Evolutionary conservation across 2,113 vertebrate genomes (phyloP).

Genomic region (Riparia riparia): DNA sequence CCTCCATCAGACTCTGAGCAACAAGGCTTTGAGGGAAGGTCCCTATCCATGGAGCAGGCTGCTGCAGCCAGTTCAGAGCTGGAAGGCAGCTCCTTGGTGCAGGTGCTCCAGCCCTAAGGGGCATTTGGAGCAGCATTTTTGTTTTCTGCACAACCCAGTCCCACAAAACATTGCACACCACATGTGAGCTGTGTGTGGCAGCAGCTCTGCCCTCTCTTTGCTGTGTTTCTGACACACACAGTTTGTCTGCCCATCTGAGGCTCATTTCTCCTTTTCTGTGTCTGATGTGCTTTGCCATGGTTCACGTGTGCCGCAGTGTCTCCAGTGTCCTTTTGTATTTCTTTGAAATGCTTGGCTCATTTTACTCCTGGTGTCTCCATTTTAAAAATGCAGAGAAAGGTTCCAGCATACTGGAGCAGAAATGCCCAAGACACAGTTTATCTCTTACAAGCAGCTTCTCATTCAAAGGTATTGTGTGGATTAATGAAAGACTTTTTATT

Average conservation of each 20-base stretch:
- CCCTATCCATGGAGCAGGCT: neutral
- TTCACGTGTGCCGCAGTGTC: neutral
- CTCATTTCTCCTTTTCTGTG: neutral
- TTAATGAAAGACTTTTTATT: slow-evolving; percentile 63
- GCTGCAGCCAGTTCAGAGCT: neutral
- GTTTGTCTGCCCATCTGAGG: neutral
- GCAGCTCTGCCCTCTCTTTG: neutral
- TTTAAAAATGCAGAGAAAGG: neutral
- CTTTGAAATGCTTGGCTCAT: neutral
- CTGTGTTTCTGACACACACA: neutral
- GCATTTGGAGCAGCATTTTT: neutral
- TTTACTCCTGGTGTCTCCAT: neutral
- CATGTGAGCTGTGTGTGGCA: neutral
- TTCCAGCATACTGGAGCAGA: neutral
- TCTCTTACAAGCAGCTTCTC: slow-evolving; percentile 39
- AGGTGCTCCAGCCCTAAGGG: neutral
- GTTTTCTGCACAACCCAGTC: neutral
- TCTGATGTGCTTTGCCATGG: neutral
- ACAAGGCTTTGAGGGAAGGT: neutral
- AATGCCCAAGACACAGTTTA: slow-evolving; percentile 23
- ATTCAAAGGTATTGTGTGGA: slow-evolving; percentile 50
- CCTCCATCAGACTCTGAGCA: neutral
- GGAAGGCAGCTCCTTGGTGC: neutral
- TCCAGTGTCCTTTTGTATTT: neutral
- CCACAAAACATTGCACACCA: neutral